These are phyloP conservation scores for Drosophila pseudotalamancana DNA, from an alignment of 2,888 invertebrate species.

Conservation along the genomic window DNA sequence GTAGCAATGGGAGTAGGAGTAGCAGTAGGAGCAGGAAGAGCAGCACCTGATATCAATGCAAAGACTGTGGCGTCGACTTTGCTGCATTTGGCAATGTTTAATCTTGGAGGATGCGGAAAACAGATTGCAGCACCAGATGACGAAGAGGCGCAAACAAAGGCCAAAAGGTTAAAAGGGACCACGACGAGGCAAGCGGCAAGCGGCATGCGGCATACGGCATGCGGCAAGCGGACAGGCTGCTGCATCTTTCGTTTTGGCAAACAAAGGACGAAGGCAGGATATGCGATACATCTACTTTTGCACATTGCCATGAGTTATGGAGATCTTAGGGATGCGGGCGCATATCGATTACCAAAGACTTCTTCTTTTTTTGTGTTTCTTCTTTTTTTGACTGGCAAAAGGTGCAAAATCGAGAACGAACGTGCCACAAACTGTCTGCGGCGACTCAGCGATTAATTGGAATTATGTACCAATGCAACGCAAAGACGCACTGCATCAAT, in stretches of 20 bases:
- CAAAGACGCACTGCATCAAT: conserved; percentile 46
- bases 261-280: conserved; percentile 60
- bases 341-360: conserved; percentile 70
- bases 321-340: conserved; percentile 75
- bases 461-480: conserved; percentile 52
- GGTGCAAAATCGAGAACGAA: conserved; percentile 65
- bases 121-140: conserved; percentile 78
- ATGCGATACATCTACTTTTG: conserved; percentile 81
- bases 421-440: conserved; percentile 66
- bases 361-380: conserved; percentile 66
- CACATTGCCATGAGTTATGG: conserved; percentile 82
- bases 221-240: conserved; percentile 21
- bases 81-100: conserved; percentile 73
- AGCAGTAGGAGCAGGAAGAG: conserved; percentile 1
- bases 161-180: conserved; percentile 52
- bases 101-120: conserved; percentile 66
- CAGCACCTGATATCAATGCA: conserved; percentile 55
- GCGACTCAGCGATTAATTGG: conserved; percentile 75
- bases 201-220: too few species aligned
- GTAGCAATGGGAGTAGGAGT: conserved; percentile 12
- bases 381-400: conserved; percentile 42
- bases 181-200: background rate
- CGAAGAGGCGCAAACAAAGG: conserved; percentile 57
- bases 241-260: conserved; percentile 60
- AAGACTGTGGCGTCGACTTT: conserved; percentile 17